These are phyloP conservation scores for Zaprionus davidi DNA, from an alignment of 1,140 invertebrate genomes.

Conservation along the genomic window DNA sequence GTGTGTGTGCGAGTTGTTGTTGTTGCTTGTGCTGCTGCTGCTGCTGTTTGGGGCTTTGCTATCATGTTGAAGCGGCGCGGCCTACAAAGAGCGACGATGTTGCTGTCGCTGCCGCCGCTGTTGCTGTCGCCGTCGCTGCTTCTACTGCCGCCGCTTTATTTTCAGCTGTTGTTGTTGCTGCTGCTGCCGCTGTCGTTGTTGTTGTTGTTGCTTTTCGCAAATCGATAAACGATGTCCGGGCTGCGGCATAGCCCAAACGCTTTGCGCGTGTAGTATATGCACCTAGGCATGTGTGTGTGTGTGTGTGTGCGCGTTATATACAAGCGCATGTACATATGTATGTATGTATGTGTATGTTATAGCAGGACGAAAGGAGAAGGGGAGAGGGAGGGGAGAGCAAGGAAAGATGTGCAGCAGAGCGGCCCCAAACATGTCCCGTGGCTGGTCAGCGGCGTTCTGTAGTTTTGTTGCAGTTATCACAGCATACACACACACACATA, in stretches of 20 bases:
- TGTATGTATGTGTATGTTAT: neutral
- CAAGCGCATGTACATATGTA: neutral
- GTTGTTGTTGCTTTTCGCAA: constrained; percentile 72
- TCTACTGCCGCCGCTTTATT: constrained; percentile 21
- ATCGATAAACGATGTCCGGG: constrained; percentile 80
- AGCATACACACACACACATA: constrained; percentile 13
- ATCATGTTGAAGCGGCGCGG: constrained; percentile 59
- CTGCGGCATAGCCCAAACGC: constrained; percentile 68
- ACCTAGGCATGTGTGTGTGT: constrained; percentile 28
- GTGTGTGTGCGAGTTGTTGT: constrained; percentile 28
- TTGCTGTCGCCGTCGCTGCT: constrained; percentile 19
- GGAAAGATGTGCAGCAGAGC: constrained; percentile 13
- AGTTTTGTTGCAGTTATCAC: constrained; percentile 37
- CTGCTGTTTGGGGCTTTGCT: constrained; percentile 48
- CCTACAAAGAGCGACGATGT: constrained; percentile 56
- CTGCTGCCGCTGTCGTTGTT: constrained; percentile 48
- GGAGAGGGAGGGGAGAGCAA: neutral
- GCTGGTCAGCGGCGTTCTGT: constrained; percentile 33
- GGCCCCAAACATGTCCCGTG: constrained; percentile 37
- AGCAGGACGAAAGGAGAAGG: neutral
- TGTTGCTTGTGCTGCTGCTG: constrained; percentile 36
- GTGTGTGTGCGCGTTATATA: neutral
- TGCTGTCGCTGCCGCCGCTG: constrained; percentile 37
- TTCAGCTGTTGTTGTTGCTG: constrained; percentile 48
- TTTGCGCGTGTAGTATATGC: constrained; percentile 67